These are phyloP conservation scores for Bostrychus sinensis DNA, from an alignment of 2,113 vertebrate genomes.

Conservation along the genomic window DNA sequence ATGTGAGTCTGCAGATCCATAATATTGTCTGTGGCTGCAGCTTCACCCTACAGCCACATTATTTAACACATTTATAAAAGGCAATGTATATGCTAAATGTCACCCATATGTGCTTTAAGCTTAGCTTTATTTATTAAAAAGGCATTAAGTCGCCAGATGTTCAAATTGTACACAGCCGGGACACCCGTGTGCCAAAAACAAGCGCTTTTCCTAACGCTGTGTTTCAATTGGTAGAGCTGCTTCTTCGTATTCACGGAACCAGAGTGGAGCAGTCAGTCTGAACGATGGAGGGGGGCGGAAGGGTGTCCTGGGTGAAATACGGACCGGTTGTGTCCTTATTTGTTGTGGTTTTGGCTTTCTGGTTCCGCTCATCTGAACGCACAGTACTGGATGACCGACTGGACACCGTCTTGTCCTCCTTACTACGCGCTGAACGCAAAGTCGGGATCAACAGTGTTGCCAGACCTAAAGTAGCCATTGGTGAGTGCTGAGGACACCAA, in stretches of 20 bases:
- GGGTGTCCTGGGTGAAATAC: slow-evolving; percentile 70
- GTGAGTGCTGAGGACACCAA: no score
- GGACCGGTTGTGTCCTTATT: slow-evolving; percentile 73
- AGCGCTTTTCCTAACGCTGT: background rate
- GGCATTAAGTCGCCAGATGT: no score
- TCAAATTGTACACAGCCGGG: background rate
- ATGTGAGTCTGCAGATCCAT: no score
- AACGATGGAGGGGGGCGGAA: slow-evolving; percentile 59
- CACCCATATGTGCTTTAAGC: no score
- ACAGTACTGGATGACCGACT: slow-evolving; percentile 74
- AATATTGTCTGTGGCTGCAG: no score
- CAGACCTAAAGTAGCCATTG: slow-evolving; percentile 81
- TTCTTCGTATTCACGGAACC: background rate
- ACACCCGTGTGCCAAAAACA: background rate
- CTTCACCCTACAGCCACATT: no score
- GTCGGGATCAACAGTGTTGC: slow-evolving; percentile 66
- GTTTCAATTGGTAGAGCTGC: background rate
- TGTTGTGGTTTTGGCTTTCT: slow-evolving; percentile 74
- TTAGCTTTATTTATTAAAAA: no score
- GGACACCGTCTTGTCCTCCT: slow-evolving; percentile 79
- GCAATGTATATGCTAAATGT: no score
- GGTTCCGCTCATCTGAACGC: slow-evolving; percentile 72
- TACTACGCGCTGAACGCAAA: slow-evolving; percentile 82
- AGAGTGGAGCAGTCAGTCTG: background rate
- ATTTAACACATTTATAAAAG: no score